These are phyloP conservation scores for Sympetrum striolatum DNA, from an alignment of 2,888 invertebrate genomes.

Conservation along the genomic window DNA sequence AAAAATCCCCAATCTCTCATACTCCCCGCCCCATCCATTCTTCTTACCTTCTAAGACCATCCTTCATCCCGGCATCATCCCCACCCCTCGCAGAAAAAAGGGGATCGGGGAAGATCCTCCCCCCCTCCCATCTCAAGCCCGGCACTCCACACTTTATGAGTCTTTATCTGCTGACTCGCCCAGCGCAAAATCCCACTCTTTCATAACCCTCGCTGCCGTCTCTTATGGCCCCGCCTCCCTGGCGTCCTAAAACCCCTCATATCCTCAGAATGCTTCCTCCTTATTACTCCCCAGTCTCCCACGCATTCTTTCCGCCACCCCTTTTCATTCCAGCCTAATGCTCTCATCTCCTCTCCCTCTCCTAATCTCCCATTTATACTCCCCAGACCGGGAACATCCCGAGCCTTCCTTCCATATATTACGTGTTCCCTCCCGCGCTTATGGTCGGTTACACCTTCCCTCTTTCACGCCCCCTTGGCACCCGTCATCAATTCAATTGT, in stretches of 20 bases:
- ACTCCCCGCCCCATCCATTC: background rate
- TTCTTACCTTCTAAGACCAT: constrained; percentile 35
- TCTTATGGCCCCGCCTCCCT: background rate
- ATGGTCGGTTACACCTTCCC: background rate
- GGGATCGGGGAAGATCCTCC: background rate
- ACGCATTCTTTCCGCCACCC: background rate
- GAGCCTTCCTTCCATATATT: background rate
- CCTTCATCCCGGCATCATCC: constrained; percentile 10
- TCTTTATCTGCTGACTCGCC: constrained; percentile 35
- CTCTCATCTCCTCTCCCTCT: background rate
- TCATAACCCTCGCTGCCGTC: constrained; percentile 9
- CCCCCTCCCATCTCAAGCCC: background rate
- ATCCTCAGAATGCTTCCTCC: constrained; percentile 19
- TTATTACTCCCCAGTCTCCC: background rate
- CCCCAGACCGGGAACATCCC: background rate
- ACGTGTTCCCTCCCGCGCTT: background rate
- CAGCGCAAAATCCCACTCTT: constrained; percentile 19
- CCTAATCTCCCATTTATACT: background rate
- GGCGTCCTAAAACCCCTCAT: background rate
- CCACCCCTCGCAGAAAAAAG: background rate
- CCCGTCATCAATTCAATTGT: background rate
- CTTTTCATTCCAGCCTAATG: background rate
- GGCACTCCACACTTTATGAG: constrained; percentile 14
- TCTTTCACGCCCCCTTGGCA: background rate
- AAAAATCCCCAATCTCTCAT: no score